These are phyloP conservation scores for Tonatia bakeri DNA, from an alignment of 2,113 vertebrate genomes.

Conservation along the genomic window DNA sequence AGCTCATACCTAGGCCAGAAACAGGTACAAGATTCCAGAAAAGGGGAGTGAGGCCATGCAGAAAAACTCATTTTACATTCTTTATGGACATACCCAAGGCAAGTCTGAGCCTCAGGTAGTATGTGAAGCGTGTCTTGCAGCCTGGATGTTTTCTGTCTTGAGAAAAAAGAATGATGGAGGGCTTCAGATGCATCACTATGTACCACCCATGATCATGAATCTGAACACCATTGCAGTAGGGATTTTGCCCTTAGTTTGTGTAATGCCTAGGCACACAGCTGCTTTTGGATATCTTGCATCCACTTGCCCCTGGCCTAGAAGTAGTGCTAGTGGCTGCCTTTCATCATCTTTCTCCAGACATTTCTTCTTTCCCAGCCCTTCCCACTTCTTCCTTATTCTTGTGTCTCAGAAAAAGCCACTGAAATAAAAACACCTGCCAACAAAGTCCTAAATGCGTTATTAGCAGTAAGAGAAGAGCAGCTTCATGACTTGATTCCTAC, in stretches of 20 bases:
- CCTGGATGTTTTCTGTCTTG: neutral
- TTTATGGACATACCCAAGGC: neutral
- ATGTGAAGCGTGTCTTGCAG: neutral
- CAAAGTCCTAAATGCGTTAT: neutral
- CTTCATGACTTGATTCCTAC: neutral
- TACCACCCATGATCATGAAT: neutral
- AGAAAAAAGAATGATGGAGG: neutral
- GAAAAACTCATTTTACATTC: neutral
- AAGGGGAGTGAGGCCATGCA: neutral
- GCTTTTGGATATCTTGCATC: neutral
- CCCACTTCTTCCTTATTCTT: neutral
- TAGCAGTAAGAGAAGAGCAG: conserved; percentile 12
- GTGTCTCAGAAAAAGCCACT: neutral
- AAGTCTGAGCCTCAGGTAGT: neutral
- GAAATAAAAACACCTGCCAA: neutral
- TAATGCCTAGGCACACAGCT: neutral
- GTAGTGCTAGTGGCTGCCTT: neutral
- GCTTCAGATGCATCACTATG: neutral
- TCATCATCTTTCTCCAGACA: neutral
- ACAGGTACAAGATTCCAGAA: neutral
- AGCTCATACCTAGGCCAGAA: neutral
- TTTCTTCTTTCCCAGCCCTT: neutral
- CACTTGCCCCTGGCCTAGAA: neutral
- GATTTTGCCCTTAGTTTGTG: neutral
- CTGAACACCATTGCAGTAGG: neutral